Percentiles rank a stretch among this genome's conserved stretches.
Evolutionary conservation across 2,797 vertebrate species (phyloP).

Genomic region (Hafferia zeledoni): DNA sequence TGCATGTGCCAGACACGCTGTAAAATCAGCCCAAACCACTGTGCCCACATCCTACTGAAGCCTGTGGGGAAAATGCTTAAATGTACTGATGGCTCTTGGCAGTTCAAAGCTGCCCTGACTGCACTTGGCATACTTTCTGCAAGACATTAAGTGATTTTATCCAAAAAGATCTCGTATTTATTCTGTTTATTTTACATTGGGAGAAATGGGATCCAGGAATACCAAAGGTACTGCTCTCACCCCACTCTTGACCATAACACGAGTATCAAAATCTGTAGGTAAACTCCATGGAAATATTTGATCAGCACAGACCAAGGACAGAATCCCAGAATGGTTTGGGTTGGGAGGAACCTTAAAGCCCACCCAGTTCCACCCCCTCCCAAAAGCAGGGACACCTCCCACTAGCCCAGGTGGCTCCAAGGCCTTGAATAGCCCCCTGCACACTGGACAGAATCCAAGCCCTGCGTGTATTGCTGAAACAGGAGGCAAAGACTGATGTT

Average conservation of each 20-base stretch:
- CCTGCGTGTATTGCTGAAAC: fast-evolving
- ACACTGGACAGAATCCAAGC: background rate
- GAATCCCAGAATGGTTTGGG: background rate
- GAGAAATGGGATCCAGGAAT: background rate
- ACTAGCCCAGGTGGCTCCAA: background rate
- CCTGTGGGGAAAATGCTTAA: background rate
- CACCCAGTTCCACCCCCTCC: fast-evolving
- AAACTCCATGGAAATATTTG: background rate
- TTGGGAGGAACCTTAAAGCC: background rate
- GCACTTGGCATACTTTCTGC: background rate
- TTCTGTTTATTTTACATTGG: background rate
- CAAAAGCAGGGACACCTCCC: background rate
- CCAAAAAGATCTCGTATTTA: background rate
- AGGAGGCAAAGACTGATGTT: background rate
- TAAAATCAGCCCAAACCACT: background rate
- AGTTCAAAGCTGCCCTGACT: background rate
- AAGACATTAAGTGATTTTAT: background rate
- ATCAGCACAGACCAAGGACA: background rate
- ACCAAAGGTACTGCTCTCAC: background rate
- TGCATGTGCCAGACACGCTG: background rate
- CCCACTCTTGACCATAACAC: fast-evolving
- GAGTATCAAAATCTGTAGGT: fast-evolving
- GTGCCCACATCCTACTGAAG: background rate
- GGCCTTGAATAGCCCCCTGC: background rate
- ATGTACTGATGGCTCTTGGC: background rate